Evolutionary conservation across 2,113 vertebrate species (phyloP).

Genomic region (Manacus vitellinus): DNA sequence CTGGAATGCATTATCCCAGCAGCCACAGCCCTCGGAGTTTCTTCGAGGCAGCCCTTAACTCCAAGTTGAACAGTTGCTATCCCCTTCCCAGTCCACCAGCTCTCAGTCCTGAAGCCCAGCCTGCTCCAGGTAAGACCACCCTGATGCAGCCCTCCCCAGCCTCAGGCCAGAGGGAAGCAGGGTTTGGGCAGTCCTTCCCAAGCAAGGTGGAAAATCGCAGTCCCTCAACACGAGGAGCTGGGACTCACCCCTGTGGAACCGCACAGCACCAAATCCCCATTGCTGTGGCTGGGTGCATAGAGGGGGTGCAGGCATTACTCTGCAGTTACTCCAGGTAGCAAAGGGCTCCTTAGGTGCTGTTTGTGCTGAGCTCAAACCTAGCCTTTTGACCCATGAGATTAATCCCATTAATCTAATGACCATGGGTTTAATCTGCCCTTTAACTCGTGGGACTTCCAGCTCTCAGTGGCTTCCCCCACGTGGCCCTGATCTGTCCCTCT

Average conservation of each 20-base stretch:
- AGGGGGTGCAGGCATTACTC: background rate
- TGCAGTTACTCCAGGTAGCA: background rate
- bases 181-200: background rate
- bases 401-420: background rate
- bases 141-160: background rate
- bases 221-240: rapidly evolving
- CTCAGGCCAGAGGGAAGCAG: background rate
- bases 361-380: background rate
- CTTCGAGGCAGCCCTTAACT: background rate
- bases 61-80: background rate
- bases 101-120: background rate
- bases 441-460: background rate
- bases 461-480: rapidly evolving
- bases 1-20: background rate
- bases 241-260: background rate
- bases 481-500: background rate
- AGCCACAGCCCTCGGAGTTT: background rate
- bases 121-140: background rate
- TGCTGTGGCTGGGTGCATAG: background rate
- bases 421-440: background rate
- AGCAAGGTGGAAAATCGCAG: background rate
- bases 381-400: background rate
- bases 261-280: background rate
- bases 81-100: background rate
- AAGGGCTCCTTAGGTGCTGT: background rate